Evolutionary conservation across 2,797 vertebrate genomes (phyloP), one percentile per base, ranked within the genome.

Genomic region (Danio kyathit): DNA sequence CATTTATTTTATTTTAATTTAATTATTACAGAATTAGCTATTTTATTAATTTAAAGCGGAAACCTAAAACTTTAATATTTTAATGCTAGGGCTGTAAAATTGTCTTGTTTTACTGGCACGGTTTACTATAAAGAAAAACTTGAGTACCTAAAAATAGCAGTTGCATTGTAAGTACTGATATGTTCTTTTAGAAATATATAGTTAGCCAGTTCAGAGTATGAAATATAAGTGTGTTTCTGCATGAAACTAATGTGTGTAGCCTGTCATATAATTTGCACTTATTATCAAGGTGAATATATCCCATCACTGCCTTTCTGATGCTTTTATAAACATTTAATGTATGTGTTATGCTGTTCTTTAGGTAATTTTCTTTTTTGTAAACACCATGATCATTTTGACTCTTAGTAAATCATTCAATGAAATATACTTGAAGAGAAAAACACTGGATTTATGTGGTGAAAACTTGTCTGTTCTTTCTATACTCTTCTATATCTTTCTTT

Each of bases 191-290:
- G 65, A 70, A 16, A 6, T n/a, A 13, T 46, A 74, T 75, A 29
- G 56, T 52, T 4, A 57, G 21, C 73, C 51, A 60, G 6, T 52
- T n/a, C 17, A 38, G 12, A 67, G 49, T 14, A 16, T 57, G 8
- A 10, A 79, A 65, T 41, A 14, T 16, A 48, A 73, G 67, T 69
- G 71, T 87, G 75, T 60, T 12, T 86, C 17, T 84, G 85, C 83
- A 82, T 86, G 86, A 75, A 77, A 44, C 57, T 76, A 41, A 48
- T 59, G 19, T 82, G 67, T 63, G 65, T 60, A 51, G 51, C 64
- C 79, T 51, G 44, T 79, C 75, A 44, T 65, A 21, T 77, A 52
- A 14, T 72, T 83, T 76, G 61, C 61, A 67, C 52, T 69, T 80
- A 61, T 69, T 80, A 61, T 71, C 38, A n/a, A 70, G 13, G 17